Evolutionary conservation across 2,888 invertebrate species (phyloP).

Genomic region (Leucania comma): DNA sequence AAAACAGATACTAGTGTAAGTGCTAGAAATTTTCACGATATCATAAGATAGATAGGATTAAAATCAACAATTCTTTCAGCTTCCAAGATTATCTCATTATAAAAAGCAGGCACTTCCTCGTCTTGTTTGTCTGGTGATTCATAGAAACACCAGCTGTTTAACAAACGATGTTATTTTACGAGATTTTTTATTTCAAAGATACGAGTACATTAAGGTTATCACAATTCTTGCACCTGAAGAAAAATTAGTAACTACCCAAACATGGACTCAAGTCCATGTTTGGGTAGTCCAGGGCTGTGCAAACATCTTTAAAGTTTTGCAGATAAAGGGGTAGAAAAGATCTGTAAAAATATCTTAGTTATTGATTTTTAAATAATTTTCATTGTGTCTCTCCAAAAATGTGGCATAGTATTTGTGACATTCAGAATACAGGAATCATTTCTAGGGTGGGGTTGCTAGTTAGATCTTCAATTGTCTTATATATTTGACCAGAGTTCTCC

Average conservation of each 20-base stretch:
- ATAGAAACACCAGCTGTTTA: conserved; percentile 30
- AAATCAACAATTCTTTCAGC: conserved; percentile 17
- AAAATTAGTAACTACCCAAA: background rate
- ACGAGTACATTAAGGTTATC: conserved; percentile 20
- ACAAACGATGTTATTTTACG: conserved; percentile 18
- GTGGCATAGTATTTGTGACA: too few species aligned
- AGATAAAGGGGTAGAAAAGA: too few species aligned
- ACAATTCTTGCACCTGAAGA: background rate
- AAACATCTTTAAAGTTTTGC: background rate
- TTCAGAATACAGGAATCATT: too few species aligned
- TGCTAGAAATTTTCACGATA: background rate
- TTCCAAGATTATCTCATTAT: conserved; percentile 23
- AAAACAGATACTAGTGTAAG: background rate
- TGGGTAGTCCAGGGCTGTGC: background rate
- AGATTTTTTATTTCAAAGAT: conserved; percentile 14
- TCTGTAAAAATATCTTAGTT: too few species aligned
- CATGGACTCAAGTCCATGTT: background rate
- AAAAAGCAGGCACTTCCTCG: conserved; percentile 24
- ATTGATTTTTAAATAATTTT: too few species aligned
- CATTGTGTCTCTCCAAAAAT: too few species aligned
- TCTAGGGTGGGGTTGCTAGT: too few species aligned
- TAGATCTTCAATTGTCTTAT: too few species aligned
- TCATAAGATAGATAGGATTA: conserved; percentile 1
- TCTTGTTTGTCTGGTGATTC: conserved; percentile 41
- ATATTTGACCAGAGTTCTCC: too few species aligned